phyloP scores from a whole-genome alignment of 35 echinoderm and acorn worm species.

The Lytechinus variegatus region DNA sequence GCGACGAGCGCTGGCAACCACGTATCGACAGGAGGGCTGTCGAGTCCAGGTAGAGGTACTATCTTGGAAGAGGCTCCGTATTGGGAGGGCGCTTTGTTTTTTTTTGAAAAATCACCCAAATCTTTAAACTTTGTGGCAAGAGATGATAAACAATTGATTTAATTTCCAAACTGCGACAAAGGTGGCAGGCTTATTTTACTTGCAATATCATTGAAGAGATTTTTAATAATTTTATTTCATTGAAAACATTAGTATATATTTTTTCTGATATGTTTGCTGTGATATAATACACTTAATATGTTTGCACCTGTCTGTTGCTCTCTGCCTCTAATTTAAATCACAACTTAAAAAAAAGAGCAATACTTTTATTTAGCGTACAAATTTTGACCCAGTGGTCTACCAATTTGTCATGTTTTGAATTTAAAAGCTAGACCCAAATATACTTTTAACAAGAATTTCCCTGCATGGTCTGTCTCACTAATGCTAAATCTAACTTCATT shows the following conservation, averaged over 20 bases:
- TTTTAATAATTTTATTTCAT: no score
- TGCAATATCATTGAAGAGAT: background rate
- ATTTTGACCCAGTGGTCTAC: background rate
- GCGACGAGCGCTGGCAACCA: background rate
- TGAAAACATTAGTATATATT: no score
- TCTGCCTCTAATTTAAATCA: background rate
- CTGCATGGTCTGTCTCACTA: conserved; percentile 33
- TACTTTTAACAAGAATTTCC: background rate
- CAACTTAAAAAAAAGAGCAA: background rate
- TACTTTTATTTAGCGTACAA: background rate
- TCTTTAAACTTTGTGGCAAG: background rate
- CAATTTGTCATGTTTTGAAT: background rate
- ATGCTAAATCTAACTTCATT: background rate
- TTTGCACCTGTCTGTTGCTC: background rate
- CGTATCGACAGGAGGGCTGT: conserved; percentile 11
- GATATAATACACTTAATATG: background rate
- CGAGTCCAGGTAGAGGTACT: conserved; percentile 52
- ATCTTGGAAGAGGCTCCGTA: conserved; percentile 20
- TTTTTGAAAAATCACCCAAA: background rate
- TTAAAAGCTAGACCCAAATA: background rate
- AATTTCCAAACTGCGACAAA: background rate
- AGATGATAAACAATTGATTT: background rate
- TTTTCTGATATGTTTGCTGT: background rate
- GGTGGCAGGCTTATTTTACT: no score
- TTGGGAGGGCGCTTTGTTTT: conserved; percentile 31